Base-by-base conservation (phyloP, 2,797 vertebrate species). In the Pogoniulus pusillus region DNA sequence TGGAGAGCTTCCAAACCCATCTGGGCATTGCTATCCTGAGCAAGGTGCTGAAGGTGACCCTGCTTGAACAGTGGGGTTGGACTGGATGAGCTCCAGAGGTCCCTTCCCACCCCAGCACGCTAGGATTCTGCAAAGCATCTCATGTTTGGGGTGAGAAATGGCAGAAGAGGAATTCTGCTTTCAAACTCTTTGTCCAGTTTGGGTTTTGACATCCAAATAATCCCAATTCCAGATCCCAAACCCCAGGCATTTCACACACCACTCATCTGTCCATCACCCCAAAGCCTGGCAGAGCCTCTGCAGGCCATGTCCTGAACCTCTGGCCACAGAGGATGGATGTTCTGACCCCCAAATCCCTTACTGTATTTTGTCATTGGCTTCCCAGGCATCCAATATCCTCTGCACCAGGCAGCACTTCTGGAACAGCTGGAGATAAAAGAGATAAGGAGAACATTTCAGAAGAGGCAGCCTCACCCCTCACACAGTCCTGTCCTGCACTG, bases 321-420 rank as follows among this genome's bases (percentile, higher is more conserved):
- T 73, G 57, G 17, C 68, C 47, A 29, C 1, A 4, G 24, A 41
- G 17, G 17, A 27, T 34, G 27, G 9, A 43, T 26, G 10, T 23
- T 22, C 54, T 1, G 16, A 9, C 10, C 8, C 72, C n/a, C 1
- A 7, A 7, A 5, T 22, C 80, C 58, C 98, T 97, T 97, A 99
- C 99, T 99, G 99, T 91, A 98, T 98, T 96, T 98, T 98, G 94
- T 99, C 99, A 6, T 99, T 99, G 95, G 98, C 98, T 95, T 99
- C 99, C 99, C 99, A 99, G 85, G 99, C 99, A 9, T 99, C 98
- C 90, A 99, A 94, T 96, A 99, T 99, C 96, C 98, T 98, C 91
- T 99, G 99, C 75, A 99, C 98, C 92, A 99, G 94, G 65, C 97
- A 98, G 97, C 99, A 99, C 84, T 98, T 98, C 97, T 99, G 98